Evolutionary conservation across 1,140 invertebrate species (phyloP), one percentile per base, ranked within the genome.

Genomic region (Ganaspis sp.): DNA sequence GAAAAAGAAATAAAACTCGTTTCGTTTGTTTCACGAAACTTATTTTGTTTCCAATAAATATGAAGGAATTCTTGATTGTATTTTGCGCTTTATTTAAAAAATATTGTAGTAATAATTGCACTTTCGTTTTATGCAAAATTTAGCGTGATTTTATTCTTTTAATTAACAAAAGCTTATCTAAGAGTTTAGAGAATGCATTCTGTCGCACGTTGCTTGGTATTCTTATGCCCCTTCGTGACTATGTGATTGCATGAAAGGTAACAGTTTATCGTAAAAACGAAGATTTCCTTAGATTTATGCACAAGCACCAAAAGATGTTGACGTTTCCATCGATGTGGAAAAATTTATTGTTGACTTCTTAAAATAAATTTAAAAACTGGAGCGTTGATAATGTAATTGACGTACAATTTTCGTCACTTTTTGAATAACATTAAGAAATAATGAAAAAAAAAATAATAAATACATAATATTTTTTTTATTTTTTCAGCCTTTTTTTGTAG

Each of bases 241-340:
- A 26, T 64, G 58, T 64, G 58, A 64, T 64, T 64, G 58, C 58
- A 64, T 34, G 58, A 64, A 34, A 64, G 23, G 26, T 17, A 49
- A 49, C 45, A 49, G 45, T 29, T 64, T 64, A 64, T 64, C 58
- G 58, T 26, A 29, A 64, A 64, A 29, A 64, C 58, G 58, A 64
- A 64, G 58, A 64, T 64, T 64, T 64, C 54, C 9, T 29, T 1
- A 64, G 12, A 64, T 64, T 64, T 64, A 64, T 64, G 58, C 11
- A 34, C 12, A 29, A 26, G 45, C 15, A 19, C n/a, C n/a, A 9
- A 64, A 29, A 64, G 58, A 64, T 64, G 58, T 64, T 64, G 58
- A 64, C 54, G 23, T 64, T 64, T 64, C 23, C 23, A 64, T 64
- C 23, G 54, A 64, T 29, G 23, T 23, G 23, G 29, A 64, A 29